Base-by-base conservation (phyloP, 2,888 invertebrate species). In the Ormia ochracea region DNA sequence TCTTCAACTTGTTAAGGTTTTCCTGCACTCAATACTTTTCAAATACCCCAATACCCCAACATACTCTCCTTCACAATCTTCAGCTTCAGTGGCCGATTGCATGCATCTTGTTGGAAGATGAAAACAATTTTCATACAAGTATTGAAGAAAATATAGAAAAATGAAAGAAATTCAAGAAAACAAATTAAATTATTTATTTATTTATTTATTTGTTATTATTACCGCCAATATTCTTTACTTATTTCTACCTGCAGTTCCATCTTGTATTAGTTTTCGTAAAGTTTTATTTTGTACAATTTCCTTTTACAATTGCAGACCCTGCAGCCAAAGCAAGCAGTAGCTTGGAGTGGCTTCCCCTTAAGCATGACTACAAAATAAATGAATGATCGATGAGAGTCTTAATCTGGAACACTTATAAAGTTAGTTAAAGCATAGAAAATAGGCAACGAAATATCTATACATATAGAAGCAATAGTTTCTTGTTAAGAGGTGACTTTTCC, bases 321-420 rank as follows among this genome's bases (percentile, higher is more conserved):
- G 36, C 17, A 58, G 45, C 38, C 38, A 21, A 19, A 45, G 9
- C 10, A 43, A 21, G 9, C n/a, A 36, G 21, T 56, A 48, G 50
- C 31, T 48, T 63, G 17, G 12, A 50, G 17, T 38, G 69, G 9
- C 31, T 61, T 19, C 19, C 43, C 19, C 43, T 45, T 45, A 54
- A 17, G 14, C n/a, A 38, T 76, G 45, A 54, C 61, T 69, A 61
- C 61, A 17, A 54, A 72, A 52, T 58, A 52, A 56, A 50, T 69
- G 17, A 48, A 70, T 77, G 76, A 77, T 77, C 43, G 48, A 77
- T 77, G 69, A 63, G 41, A 50, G 41, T 56, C 65, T 48, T 63
- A 70, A 69, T 73, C 36, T 41, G 19, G 26, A 61, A 70, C 65
- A 48, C 36, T 36, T 28, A 65, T 9, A 72, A 50, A 73, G 5